Base-by-base conservation (phyloP, 2,888 invertebrate species). In the Catocala nupta region DNA sequence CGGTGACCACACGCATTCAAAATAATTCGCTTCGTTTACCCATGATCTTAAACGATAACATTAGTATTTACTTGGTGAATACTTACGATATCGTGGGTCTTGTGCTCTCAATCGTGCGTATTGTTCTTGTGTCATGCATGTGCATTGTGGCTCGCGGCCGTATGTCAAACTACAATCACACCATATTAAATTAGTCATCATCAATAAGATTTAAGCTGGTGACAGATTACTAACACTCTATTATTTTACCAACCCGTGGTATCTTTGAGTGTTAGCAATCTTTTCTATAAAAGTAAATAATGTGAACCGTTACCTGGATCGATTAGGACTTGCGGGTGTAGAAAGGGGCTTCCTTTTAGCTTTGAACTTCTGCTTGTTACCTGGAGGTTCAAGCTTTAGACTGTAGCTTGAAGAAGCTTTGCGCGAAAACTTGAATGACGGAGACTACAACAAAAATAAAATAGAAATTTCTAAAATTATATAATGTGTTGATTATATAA, bases 361-460 rank as follows among this genome's bases (percentile, higher is more conserved):
- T 90, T 98, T 98, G 87, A 96, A 96, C 91, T 97, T 97, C 92
- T 97, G 97, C 95, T 97, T 97, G 90, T 95, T 96, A 86, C 96
- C 96, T 73, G 97, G 97, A 70, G 98, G 97, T 90, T 99, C 99
- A 95, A 98, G 95, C 95, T 98, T 98, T 90, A 99, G 96, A 87
- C 98, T 99, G 95, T 98, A 99, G 90, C 98, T 98, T 84, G 98
- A 98, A 81, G 98, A 98, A 86, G 98, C 98, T 96, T 99, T 99
- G 93, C 99, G 96, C 91, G 98, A 98, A 95, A 98, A 98, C 96
- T 98, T 98, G 96, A 98, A 99, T 94, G 98, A 98, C 90, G 98
- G 98, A 95, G 98, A 98, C 99, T 99, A 97, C 94, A 96, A 84
- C 60, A 70, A 54, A 34, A 56, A 55, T 49, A 52, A 25, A 6